Evolutionary conservation across 2,797 vertebrate species (phyloP).

Genomic region (Eulemur mongoz): DNA sequence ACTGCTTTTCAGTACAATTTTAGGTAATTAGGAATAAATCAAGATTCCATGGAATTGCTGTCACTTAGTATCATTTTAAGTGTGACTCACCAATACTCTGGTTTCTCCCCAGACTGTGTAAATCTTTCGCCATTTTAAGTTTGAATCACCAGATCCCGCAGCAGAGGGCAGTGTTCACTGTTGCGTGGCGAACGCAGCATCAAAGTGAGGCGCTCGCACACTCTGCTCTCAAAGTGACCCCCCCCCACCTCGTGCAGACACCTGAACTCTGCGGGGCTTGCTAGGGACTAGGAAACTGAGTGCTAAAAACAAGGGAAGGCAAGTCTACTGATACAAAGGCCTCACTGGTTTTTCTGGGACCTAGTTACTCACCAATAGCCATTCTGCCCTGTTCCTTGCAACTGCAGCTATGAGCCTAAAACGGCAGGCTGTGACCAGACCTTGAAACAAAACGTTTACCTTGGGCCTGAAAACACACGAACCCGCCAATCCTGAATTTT

Average conservation of each 20-base stretch:
- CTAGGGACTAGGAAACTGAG: not conserved
- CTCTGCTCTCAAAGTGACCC: not conserved
- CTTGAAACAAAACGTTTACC: not conserved
- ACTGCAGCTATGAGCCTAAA: not conserved
- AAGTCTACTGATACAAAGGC: too few species aligned
- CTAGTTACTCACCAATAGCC: not conserved
- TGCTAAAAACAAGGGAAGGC: not conserved
- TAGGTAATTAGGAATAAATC: not conserved
- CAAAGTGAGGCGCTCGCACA: not conserved
- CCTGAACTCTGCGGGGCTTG: not conserved
- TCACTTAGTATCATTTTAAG: not conserved
- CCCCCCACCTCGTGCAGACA: not conserved
- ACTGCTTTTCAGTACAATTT: not conserved
- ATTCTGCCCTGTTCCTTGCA: not conserved
- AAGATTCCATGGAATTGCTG: not conserved
- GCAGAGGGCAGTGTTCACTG: not conserved
- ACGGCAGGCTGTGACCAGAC: not conserved
- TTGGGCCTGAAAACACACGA: not conserved
- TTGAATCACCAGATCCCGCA: fast-evolving
- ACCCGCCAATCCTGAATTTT: not conserved
- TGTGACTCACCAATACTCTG: not conserved
- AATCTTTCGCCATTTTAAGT: not conserved
- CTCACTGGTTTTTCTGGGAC: not conserved
- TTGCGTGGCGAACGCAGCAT: not conserved
- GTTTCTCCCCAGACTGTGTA: not conserved